Conservation (phyloP, 2,888 invertebrate species). For the Sinopyrophorus schimmeli region DNA sequence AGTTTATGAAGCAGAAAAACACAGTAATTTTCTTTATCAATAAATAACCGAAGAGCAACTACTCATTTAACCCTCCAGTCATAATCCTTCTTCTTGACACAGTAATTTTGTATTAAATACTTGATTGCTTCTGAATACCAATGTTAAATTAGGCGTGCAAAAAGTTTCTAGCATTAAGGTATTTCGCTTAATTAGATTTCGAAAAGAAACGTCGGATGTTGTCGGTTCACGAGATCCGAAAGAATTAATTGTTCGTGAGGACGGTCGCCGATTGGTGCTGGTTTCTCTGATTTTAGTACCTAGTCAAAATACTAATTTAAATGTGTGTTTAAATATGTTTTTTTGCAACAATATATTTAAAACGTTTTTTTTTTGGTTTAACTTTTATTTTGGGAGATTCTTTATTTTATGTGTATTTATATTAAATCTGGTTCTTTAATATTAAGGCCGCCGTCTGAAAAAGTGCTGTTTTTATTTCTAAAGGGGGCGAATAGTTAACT, state of each 20-base stretch:
- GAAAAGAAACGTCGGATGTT: constrained; percentile 1
- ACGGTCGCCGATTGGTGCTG: constrained; percentile 5
- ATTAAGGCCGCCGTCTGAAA: too few species aligned
- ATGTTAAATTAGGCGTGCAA: constrained; percentile 12
- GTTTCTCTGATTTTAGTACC: background rate
- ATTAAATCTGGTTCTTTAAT: too few species aligned
- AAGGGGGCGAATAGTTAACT: too few species aligned
- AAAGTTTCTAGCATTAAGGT: constrained; percentile 13
- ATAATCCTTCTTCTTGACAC: constrained; percentile 7
- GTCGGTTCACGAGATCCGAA: constrained; percentile 3
- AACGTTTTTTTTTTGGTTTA: too few species aligned
- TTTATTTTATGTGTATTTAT: too few species aligned
- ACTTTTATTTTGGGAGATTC: too few species aligned
- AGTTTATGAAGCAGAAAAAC: background rate
- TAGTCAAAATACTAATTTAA: too few species aligned
- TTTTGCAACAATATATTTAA: too few species aligned
- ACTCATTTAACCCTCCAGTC: background rate
- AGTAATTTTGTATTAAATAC: constrained; percentile 10
- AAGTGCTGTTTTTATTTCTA: too few species aligned
- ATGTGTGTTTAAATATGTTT: too few species aligned
- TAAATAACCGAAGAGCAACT: constrained; percentile 4
- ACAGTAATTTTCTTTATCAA: constrained; percentile 1
- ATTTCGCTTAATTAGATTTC: constrained; percentile 6
- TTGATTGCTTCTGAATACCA: constrained; percentile 5
- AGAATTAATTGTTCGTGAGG: background rate